Percentiles rank a stretch among this genome's conserved stretches.
These are phyloP conservation scores for Noctua janthe DNA, from an alignment of 2,888 invertebrate genomes.

Conservation along the genomic window DNA sequence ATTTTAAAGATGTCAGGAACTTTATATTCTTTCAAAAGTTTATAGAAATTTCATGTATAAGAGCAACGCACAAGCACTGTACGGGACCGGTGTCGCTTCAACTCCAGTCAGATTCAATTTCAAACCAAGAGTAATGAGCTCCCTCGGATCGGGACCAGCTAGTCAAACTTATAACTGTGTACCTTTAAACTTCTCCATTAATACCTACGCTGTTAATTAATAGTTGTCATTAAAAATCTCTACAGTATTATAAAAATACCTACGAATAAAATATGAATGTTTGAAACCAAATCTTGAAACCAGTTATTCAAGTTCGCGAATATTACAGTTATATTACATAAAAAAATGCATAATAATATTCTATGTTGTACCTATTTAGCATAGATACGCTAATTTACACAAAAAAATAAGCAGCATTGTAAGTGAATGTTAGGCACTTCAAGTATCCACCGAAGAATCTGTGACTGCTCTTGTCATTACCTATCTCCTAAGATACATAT, in stretches of 20 bases:
- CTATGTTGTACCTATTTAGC: constrained; percentile 13
- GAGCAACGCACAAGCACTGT: no score
- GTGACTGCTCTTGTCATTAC: neutral
- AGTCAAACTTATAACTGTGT: neutral
- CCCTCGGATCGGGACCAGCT: neutral
- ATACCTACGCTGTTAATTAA: neutral
- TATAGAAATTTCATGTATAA: no score
- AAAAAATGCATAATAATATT: constrained; percentile 19
- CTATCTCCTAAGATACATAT: neutral
- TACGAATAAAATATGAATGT: constrained; percentile 22
- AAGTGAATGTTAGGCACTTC: neutral
- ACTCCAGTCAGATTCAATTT: neutral
- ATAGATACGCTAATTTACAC: constrained; percentile 2
- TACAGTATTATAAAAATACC: neutral
- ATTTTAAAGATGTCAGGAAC: no score
- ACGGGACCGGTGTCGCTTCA: neutral
- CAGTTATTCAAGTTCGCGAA: constrained; percentile 32
- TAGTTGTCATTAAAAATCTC: constrained; percentile 4
- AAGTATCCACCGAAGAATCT: neutral
- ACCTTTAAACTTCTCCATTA: neutral
- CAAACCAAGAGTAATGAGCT: neutral
- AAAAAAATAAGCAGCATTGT: neutral
- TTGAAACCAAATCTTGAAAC: constrained; percentile 32
- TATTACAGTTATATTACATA: constrained; percentile 44
- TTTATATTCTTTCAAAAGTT: no score